Percentiles rank a stretch among this genome's conserved stretches.
Evolutionary conservation across 64 coral and sea anemone genomes (phyloP).

Genomic region (Platygyra sinensis): DNA sequence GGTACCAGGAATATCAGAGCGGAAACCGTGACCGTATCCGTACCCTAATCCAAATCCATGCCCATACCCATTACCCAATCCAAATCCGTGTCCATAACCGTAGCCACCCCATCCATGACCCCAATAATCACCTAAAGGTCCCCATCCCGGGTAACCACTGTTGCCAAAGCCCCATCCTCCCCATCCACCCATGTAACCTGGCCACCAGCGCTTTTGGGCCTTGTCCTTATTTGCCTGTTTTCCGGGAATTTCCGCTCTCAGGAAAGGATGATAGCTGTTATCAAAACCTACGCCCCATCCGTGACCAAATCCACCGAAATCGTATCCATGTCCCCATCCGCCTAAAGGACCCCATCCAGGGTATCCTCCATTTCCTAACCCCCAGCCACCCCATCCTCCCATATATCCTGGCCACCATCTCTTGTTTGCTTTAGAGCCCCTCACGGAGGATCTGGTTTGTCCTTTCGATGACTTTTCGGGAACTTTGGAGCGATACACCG

Average conservation of each 20-base stretch:
- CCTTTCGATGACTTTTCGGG: neutral
- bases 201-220: conserved; percentile 85
- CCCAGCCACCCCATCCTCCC: conserved; percentile 94
- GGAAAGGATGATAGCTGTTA: neutral
- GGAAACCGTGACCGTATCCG: conserved; percentile 11
- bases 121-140: conserved; percentile 22
- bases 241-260: conserved; percentile 23
- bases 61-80: conserved; percentile 29
- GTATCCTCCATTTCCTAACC: conserved; percentile 75
- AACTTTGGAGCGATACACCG: neutral
- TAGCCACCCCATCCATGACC: conserved; percentile 9
- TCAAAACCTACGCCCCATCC: conserved; percentile 44
- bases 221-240: neutral
- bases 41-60: conserved; percentile 23
- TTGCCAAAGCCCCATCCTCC: conserved; percentile 79
- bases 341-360: conserved; percentile 74
- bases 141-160: conserved; percentile 85
- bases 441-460: conserved; percentile 23
- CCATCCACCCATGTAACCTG: conserved; percentile 90
- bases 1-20: conserved; percentile 11
- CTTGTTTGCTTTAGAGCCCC: conserved; percentile 39
- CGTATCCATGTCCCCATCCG: conserved; percentile 33
- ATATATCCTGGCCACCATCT: conserved; percentile 94
- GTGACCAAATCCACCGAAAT: conserved; percentile 22
- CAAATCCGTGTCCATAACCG: conserved; percentile 41